Base-by-base conservation (phyloP, 1,140 invertebrate genomes). In the Anthonomus grandis region DNA sequence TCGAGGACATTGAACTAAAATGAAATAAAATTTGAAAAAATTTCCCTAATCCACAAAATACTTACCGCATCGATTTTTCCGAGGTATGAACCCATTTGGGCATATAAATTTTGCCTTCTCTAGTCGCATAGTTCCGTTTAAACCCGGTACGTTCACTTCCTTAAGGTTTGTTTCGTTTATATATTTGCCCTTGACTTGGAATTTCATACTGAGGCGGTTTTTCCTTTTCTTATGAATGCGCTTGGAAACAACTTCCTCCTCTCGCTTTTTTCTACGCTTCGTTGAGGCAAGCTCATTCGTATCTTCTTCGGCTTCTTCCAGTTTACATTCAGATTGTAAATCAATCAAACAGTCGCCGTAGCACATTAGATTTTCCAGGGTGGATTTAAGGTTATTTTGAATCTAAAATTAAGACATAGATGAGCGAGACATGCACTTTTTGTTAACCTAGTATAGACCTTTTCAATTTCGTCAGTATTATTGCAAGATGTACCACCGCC, bases 1-100 rank as follows among this genome's bases (percentile, higher is more conserved):
- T 59, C 76, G 68, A 3, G 84, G 82, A 68, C 86, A 88, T 63
- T 79, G 79, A 8, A 86, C 84, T 73, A 25, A 68, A 66, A 47
- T 15, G 8, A 51, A 25, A 25, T 3, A 45, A 15, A 41, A 18
- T 13, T 41, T 41, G 17, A 3, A 9, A 2, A 41, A 3, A 41
- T 45, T 2, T 18, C 8, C 36, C 48, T 58, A n/a, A 18, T 50
- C 39, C 59, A 39, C 17, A 49, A 38, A 44, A 31, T 15, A 45
- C 61, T 64, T 65, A 73, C 71, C 67, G 37, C 71, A 73, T 68
- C 59, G 59, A 44, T 68, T 64, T 63, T 67, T 70, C 34, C 66
- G 62, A 31, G 47, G 55, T 9, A 72, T 60, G 56, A 59, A 69
- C 19, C 71, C 71, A 4, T 9, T 2, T 2, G 64, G 60, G 63